phyloP scores from a whole-genome alignment of 1,140 invertebrate species.

The Tetramorium alpestre region DNA sequence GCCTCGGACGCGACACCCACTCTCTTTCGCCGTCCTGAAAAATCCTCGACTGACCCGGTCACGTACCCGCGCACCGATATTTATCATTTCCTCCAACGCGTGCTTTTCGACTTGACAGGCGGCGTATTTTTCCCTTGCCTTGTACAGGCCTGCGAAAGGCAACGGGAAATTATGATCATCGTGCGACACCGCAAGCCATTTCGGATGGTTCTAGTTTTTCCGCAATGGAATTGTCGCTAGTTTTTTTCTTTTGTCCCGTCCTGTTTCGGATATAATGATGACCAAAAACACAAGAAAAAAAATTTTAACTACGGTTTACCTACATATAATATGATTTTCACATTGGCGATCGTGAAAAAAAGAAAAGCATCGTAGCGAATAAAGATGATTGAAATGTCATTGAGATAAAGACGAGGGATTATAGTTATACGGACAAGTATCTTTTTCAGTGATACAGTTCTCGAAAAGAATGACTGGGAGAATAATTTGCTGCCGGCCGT shows the following conservation, averaged over 20 bases:
- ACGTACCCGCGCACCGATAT: constrained; percentile 35
- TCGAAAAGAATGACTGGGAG: neutral
- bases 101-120: constrained; percentile 26
- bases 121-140: constrained; percentile 27
- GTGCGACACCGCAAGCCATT: neutral
- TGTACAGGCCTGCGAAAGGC: neutral
- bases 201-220: neutral
- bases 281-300: neutral
- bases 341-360: neutral
- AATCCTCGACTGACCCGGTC: constrained; percentile 50
- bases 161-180: constrained; percentile 39
- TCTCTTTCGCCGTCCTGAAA: constrained; percentile 44
- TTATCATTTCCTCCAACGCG: constrained; percentile 45
- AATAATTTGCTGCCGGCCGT: neutral
- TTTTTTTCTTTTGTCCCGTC: neutral
- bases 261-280: neutral
- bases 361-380: neutral
- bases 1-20: constrained; percentile 10
- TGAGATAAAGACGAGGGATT: neutral
- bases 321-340: neutral
- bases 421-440: neutral
- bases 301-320: neutral
- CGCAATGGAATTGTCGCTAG: too few relatives aligned
- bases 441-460: neutral
- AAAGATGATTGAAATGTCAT: neutral